Evolutionary conservation across 2,113 vertebrate species (phyloP).

Genomic region (Carlito syrichta): DNA sequence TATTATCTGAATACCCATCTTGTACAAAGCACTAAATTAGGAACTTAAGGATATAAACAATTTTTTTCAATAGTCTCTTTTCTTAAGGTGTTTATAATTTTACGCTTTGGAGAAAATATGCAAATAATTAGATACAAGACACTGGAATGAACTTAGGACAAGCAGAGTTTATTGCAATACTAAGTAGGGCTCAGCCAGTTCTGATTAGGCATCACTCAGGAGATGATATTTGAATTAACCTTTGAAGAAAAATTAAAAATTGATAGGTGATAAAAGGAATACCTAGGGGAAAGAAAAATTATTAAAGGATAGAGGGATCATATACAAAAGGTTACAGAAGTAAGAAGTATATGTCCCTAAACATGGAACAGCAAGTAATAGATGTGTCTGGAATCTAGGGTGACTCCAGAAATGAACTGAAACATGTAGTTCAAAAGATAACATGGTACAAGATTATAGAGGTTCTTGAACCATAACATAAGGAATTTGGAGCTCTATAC

Average conservation of each 20-base stretch:
- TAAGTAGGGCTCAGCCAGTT: neutral
- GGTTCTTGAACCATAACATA: neutral
- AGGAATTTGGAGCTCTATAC: neutral
- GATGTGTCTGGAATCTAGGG: neutral
- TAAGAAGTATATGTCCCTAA: neutral
- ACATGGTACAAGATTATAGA: neutral
- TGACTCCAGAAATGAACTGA: neutral
- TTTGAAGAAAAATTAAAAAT: slow-evolving; percentile 20
- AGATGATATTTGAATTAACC: neutral
- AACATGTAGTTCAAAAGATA: neutral
- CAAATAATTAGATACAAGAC: neutral
- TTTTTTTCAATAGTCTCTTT: neutral
- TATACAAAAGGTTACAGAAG: neutral
- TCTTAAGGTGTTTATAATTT: neutral
- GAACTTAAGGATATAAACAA: neutral
- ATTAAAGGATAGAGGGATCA: neutral
- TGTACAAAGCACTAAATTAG: neutral
- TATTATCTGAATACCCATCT: neutral
- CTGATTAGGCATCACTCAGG: neutral
- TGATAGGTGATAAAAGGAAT: neutral
- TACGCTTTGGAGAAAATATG: neutral
- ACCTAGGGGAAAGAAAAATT: neutral
- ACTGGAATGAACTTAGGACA: neutral
- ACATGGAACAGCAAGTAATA: neutral
- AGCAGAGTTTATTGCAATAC: neutral